Base-by-base conservation (phyloP, 2,113 vertebrate genomes). In the Hipposideros armiger region DNA sequence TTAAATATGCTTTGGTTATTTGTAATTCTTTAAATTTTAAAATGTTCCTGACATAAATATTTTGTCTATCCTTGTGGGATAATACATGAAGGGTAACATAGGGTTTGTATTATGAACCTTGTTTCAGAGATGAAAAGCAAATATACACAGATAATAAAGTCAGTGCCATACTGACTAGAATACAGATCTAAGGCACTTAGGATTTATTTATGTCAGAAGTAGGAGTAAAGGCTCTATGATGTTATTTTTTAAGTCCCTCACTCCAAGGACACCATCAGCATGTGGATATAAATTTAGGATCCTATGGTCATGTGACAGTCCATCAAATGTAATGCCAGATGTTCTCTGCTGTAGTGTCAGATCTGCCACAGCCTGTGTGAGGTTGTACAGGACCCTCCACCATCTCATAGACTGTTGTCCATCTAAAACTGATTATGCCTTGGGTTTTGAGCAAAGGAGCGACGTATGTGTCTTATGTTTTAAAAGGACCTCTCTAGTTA, bases 291-390 rank as follows among this genome's bases (percentile, higher is more conserved):
- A 72, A 78, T n/a, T 56, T 84, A 72, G 47, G 32, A 73, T 58
- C 24, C 30, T 52, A 47, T 77, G 28, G 5, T 42, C 20, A 40
- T 72, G 4, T 62, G 47, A 92, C 17, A 66, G 17, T n/a, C 45
- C 4, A 15, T 69, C 54, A 70, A 42, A 32, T 50, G 69, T 32
- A 64, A 24, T 62, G 45, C 15, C 62, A 72, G 47, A 50, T 60
- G 20, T 74, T 36, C 17, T 67, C 22, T 89, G 11, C 32, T 58
- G 1, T 56, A 22, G 78, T 52, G 1, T 30, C 13, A 40, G 52
- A 74, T 3, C n/a, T 30, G 0, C n/a, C 7, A 13, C 32, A 80
- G 20, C 62, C 47, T 32, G 0, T 32, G 0, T 26, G 47, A 78
- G 24, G 5, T 30, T 62, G 19, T 11, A 20, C 17, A 56, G 58